Evolutionary conservation across 2,797 vertebrate genomes (phyloP).

Genomic region (Sebastes alutus): DNA sequence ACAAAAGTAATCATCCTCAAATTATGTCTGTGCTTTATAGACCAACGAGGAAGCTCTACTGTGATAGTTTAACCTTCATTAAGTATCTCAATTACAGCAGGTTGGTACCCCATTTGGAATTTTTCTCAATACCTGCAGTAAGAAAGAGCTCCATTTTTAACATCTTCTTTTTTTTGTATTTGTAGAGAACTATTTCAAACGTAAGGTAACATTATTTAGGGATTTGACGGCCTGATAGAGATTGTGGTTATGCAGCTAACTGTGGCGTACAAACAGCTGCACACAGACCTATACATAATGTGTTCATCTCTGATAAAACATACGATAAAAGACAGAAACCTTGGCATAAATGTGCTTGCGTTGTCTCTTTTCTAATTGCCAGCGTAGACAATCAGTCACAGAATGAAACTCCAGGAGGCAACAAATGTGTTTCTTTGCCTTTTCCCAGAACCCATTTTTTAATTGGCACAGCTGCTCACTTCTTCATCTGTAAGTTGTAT

Average conservation of each 20-base stretch:
- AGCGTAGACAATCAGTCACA: conserved; percentile 9
- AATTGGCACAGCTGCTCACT: conserved; percentile 40
- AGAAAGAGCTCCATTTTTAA: not conserved
- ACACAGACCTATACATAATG: not conserved
- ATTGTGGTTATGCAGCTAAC: not conserved
- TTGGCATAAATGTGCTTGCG: not conserved
- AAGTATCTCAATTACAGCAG: not conserved
- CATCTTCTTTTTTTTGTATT: not conserved
- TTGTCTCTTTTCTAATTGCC: conserved; percentile 14
- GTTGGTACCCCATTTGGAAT: not conserved
- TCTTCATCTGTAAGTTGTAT: conserved; percentile 35
- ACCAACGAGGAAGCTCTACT: not conserved
- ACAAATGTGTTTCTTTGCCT: conserved; percentile 30
- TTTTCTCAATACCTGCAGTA: not conserved
- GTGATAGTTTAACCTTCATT: conserved; percentile 17
- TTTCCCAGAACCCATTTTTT: conserved; percentile 2
- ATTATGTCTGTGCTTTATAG: not conserved
- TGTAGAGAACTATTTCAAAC: not conserved
- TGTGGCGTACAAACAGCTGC: not conserved
- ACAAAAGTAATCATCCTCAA: conserved; percentile 14
- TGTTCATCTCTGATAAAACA: conserved; percentile 1
- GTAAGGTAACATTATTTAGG: not conserved
- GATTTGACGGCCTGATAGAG: not conserved
- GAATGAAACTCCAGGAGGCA: conserved; percentile 28
- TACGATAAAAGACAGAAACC: not conserved